Conservation (phyloP, 2,113 vertebrate genomes). For the Phodopus roborovskii region DNA sequence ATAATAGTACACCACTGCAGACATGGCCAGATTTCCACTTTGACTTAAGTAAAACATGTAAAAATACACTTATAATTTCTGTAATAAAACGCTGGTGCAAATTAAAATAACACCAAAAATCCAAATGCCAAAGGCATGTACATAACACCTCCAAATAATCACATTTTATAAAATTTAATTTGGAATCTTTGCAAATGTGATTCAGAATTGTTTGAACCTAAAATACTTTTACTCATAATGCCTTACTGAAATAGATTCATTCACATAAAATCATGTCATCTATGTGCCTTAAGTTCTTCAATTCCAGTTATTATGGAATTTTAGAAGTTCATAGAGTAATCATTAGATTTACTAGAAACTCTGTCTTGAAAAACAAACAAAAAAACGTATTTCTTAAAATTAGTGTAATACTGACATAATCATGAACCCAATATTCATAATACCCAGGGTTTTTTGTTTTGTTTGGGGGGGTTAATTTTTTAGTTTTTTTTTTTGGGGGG, state of each 20-base stretch:
- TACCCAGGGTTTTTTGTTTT: not conserved
- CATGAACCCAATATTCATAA: slow-evolving; percentile 32
- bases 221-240: not conserved
- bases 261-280: not conserved
- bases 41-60: not conserved
- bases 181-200: slow-evolving; percentile 7
- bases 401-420: not conserved
- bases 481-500: not conserved
- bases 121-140: not conserved
- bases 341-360: not conserved
- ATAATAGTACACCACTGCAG: not conserved
- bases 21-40: not conserved
- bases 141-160: not conserved
- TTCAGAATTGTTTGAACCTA: not conserved
- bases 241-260: not conserved
- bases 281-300: not conserved
- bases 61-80: not conserved
- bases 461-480: not conserved
- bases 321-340: not conserved
- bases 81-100: not conserved
- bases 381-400: not conserved
- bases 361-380: not conserved
- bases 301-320: not conserved
- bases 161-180: not conserved
- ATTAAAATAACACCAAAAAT: not conserved